These are phyloP conservation scores for Pheucticus melanocephalus DNA, from an alignment of 2,113 vertebrate genomes.

Conservation along the genomic window DNA sequence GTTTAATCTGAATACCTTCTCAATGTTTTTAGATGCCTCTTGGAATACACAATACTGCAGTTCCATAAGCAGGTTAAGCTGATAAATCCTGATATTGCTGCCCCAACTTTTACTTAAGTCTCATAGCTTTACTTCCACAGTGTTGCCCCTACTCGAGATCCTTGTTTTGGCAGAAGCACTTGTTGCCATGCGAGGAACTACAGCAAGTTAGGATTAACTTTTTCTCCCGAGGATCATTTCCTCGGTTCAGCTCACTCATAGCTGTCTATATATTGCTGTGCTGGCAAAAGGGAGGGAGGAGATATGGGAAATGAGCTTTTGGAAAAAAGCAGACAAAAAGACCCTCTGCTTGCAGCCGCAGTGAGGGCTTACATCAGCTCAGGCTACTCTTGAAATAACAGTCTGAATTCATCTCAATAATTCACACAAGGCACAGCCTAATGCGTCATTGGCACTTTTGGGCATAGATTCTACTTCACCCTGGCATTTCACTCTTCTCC, in stretches of 20 bases:
- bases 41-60: background rate
- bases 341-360: background rate
- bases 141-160: fast-evolving
- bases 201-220: background rate
- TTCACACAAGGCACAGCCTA: background rate
- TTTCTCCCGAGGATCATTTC: background rate
- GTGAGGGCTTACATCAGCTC: background rate
- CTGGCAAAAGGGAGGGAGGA: background rate
- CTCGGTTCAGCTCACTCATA: background rate
- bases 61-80: background rate
- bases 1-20: background rate
- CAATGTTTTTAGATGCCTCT: background rate
- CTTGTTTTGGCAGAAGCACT: background rate
- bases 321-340: background rate
- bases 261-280: background rate
- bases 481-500: background rate
- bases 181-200: background rate
- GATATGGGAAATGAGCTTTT: background rate
- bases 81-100: background rate
- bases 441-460: background rate
- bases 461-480: background rate
- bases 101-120: background rate
- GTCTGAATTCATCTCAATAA: background rate
- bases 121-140: background rate
- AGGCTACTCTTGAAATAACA: background rate